These are phyloP conservation scores for Sciurus niger DNA, from an alignment of 2,113 vertebrate species.

Conservation along the genomic window DNA sequence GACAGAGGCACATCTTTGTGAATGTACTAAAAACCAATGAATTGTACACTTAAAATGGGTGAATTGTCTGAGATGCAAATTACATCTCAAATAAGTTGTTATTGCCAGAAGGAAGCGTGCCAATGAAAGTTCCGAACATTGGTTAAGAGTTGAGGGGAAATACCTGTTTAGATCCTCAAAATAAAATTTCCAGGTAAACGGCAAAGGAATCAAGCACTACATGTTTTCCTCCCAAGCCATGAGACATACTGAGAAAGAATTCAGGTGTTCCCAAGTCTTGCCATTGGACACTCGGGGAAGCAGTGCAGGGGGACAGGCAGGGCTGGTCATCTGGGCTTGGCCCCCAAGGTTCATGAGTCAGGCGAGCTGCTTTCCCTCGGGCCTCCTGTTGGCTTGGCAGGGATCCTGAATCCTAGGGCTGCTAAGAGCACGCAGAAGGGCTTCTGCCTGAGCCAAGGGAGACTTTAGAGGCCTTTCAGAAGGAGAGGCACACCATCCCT, in stretches of 20 bases:
- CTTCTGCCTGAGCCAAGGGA: neutral
- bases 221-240: neutral
- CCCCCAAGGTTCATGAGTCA: rapidly evolving
- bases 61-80: neutral
- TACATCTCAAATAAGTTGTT: neutral
- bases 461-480: neutral
- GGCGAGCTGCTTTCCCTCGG: neutral
- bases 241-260: neutral
- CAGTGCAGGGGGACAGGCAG: neutral
- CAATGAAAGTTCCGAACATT: neutral
- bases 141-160: neutral
- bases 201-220: neutral
- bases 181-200: neutral
- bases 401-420: neutral
- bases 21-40: neutral
- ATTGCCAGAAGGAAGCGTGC: neutral
- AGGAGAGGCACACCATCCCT: neutral
- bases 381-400: neutral
- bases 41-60: neutral
- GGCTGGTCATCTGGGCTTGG: too few relatives aligned
- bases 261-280: neutral
- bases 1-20: too few relatives aligned
- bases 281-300: rapidly evolving
- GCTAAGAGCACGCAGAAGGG: too few relatives aligned
- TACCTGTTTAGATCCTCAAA: conserved; percentile 13